Base-by-base conservation (phyloP, 2,888 invertebrate genomes). In the Cybosia mesomella region DNA sequence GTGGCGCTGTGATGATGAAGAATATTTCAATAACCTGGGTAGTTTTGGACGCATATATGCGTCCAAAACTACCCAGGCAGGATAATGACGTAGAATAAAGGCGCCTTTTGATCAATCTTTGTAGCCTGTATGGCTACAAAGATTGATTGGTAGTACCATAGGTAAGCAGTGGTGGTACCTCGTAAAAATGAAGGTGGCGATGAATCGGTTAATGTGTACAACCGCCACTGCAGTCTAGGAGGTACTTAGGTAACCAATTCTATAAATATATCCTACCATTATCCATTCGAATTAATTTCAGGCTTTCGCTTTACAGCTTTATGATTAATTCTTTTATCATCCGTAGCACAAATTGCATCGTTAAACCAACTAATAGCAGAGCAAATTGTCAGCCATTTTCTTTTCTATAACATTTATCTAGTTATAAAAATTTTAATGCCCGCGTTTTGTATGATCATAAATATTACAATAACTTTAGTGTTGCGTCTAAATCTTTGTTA, bases 391-490 rank as follows among this genome's bases (percentile, higher is more conserved):
- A 54, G 49, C 57, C 63, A 64, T 66, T 67, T 65, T 64, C 10
- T 65, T 66, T 70, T 58, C 10, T 0, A 58, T 53, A 49, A 60
- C 59, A 67, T 58, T 28, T 64, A 69, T 60, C 64, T 70, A 59
- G 22, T 60, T 65, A 24, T 68, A 78, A 76, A 81, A 74, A 67
- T 72, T 77, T 72, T 70, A 76, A 66, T 75, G 65, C 61, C 74
- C 76, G 77, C 73, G 73, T 79, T 76, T 72, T 73, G 68, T 76
- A 68, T 68, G 43, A 55, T 28, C 75, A 78, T 83, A 82, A 85
- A 84, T 77, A 74, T 74, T 75, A 75, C 72, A 60, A 70, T 72
- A 76, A 75, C 72, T 74, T 79, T 72, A 73, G 68, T 73, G 59
- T 53, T 67, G 62, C 39, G 71, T 68, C 65, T 75, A 76, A 75